Percentiles rank a stretch among this genome's conserved stretches.
These are phyloP conservation scores for Cephalopholis sonnerati DNA, from an alignment of 2,113 vertebrate genomes.

Conservation along the genomic window DNA sequence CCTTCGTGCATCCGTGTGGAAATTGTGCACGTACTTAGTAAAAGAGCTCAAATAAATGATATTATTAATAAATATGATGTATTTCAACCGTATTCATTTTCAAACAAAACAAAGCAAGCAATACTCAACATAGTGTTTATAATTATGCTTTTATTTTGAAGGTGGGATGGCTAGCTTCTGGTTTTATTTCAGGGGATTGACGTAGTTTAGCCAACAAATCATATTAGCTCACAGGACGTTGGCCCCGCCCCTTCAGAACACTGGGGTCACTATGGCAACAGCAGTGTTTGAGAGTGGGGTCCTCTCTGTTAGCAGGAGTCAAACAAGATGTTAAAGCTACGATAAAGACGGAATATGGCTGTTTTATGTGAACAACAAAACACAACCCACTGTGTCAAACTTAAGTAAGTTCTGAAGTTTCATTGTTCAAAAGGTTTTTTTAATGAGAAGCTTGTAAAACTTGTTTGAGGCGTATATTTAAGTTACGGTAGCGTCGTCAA, in stretches of 20 bases:
- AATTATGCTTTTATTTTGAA: slow-evolving; percentile 48
- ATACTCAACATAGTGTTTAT: not conserved
- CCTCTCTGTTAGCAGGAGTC: accelerated
- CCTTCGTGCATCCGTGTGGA: accelerated
- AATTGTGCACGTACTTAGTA: not conserved
- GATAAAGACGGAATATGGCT: not conserved
- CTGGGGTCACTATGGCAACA: slow-evolving; percentile 55
- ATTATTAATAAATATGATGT: accelerated
- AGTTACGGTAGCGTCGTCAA: not conserved
- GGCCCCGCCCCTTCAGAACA: slow-evolving; percentile 24
- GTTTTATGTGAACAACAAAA: slow-evolving; percentile 1
- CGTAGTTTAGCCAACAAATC: not conserved
- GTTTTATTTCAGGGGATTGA: accelerated
- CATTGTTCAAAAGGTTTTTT: not conserved
- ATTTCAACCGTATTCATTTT: not conserved
- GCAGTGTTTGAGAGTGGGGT: slow-evolving; percentile 27
- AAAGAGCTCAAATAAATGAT: accelerated
- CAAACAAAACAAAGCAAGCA: accelerated
- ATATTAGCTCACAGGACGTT: not conserved
- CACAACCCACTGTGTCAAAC: not conserved
- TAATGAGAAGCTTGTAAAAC: not conserved
- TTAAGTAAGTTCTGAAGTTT: slow-evolving; percentile 20
- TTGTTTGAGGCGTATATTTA: not conserved
- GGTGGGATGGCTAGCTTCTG: accelerated
- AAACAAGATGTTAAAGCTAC: not conserved